phyloP scores from a whole-genome alignment of 2,888 invertebrate genomes.

The Chrysolina oricalcia region DNA sequence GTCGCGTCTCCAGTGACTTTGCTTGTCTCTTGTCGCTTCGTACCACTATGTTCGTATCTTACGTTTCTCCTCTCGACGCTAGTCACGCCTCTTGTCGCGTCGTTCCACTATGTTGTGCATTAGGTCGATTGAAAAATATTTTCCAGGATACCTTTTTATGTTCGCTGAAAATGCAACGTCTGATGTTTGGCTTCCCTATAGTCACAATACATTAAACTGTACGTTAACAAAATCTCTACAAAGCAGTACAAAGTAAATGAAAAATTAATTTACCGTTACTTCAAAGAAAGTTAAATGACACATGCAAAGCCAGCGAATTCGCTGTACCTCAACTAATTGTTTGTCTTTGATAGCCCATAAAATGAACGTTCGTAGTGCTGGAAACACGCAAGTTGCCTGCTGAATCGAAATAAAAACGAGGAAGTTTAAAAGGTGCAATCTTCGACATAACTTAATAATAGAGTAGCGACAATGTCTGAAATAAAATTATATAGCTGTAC shows the following conservation, averaged over 20 bases:
- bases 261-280: conserved; percentile 12
- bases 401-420: neutral
- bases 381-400: neutral
- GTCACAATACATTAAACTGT: neutral
- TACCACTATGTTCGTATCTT: too few species aligned
- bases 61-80: too few species aligned
- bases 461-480: too few species aligned
- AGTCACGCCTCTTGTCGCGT: too few species aligned
- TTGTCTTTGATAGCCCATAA: neutral
- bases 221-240: neutral
- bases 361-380: neutral
- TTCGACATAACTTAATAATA: neutral
- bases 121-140: neutral
- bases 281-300: neutral
- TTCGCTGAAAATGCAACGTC: neutral
- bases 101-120: too few species aligned
- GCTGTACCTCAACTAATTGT: neutral
- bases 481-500: too few species aligned
- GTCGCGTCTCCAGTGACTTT: too few species aligned
- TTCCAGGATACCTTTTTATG: neutral
- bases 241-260: neutral
- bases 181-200: neutral
- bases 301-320: neutral
- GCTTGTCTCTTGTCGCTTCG: too few species aligned
- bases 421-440: neutral